Conservation (phyloP, 2,113 vertebrate genomes). For the Amblyornis subalaris region DNA sequence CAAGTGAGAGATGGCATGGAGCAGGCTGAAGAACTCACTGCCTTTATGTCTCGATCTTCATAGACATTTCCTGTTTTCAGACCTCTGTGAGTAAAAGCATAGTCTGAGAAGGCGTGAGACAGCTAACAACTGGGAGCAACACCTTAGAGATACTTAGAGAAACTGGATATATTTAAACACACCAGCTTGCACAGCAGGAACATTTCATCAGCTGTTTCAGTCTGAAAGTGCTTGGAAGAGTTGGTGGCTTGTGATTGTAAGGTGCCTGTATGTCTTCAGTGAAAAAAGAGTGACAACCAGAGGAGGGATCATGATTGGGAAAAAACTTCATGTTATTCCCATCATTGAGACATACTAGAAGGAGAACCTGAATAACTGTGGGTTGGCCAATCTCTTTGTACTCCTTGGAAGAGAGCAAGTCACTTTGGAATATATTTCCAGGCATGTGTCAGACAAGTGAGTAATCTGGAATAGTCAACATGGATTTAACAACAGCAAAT, state of each 20-base stretch:
- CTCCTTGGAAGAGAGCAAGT: neutral
- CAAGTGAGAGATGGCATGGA: neutral
- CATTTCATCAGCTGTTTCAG: neutral
- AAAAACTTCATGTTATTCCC: neutral
- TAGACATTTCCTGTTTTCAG: neutral
- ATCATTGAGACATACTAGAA: neutral
- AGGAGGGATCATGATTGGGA: neutral
- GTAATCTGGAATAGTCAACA: neutral
- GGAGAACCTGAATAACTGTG: neutral
- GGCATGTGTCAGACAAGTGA: neutral
- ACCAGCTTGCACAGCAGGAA: neutral
- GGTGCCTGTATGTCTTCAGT: neutral
- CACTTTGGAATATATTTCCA: neutral
- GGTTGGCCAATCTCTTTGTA: neutral
- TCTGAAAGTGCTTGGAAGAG: neutral
- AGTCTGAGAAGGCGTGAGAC: neutral
- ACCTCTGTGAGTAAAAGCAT: neutral
- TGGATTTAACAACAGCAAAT: neutral
- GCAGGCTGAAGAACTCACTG: neutral
- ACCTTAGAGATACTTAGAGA: neutral
- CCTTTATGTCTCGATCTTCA: neutral
- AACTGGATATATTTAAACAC: neutral
- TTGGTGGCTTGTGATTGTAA: neutral
- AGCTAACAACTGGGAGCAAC: neutral
- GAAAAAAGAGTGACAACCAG: neutral